A percentile compares a stretch with the other conserved stretches of the same genome.
Evolutionary conservation across 35 echinoderm and acorn worm species (phyloP).

Genomic region (Acanthaster planci): DNA sequence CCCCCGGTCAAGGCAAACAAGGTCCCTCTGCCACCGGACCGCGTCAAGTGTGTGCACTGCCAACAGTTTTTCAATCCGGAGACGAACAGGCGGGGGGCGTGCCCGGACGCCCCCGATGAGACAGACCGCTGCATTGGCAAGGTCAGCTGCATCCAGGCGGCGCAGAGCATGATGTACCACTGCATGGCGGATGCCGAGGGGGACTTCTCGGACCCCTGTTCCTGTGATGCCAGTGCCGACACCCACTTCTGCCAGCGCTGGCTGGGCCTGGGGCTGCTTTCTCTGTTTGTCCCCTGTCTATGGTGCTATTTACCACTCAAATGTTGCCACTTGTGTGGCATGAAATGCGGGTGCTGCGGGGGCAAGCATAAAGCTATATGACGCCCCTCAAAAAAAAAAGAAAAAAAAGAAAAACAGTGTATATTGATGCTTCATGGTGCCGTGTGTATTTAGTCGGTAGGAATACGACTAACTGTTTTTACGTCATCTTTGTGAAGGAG

Average conservation of each 20-base stretch:
- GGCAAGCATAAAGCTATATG: conserved; percentile 85
- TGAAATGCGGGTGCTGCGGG: conserved; percentile 89
- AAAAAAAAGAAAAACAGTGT: conserved; percentile 16
- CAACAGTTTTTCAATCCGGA: conserved; percentile 85
- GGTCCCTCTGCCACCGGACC: conserved; percentile 38
- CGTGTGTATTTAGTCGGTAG: conserved; percentile 28
- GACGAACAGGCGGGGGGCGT: conserved; percentile 64
- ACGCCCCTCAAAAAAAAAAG: conserved; percentile 3
- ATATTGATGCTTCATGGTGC: conserved; percentile 21
- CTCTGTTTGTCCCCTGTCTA: conserved; percentile 85
- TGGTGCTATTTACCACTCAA: conserved; percentile 96
- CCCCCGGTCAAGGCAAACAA: conserved; percentile 68
- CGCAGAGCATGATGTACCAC: conserved; percentile 84
- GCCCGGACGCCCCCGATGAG: conserved; percentile 87
- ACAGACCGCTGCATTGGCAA: conserved; percentile 58
- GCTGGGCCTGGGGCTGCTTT: conserved; percentile 74
- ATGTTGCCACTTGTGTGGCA: conserved; percentile 85
- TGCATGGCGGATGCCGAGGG: conserved; percentile 81
- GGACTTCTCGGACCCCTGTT: conserved; percentile 79
- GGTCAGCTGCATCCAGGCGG: conserved; percentile 74
- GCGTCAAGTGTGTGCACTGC: conserved; percentile 77
- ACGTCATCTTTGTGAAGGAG: background rate
- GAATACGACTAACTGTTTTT: conserved; percentile 13
- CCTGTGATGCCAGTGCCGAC: conserved; percentile 59
- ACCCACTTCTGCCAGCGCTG: conserved; percentile 71